Conservation (phyloP, 2,888 invertebrate genomes). For the Tiliacea aurago region DNA sequence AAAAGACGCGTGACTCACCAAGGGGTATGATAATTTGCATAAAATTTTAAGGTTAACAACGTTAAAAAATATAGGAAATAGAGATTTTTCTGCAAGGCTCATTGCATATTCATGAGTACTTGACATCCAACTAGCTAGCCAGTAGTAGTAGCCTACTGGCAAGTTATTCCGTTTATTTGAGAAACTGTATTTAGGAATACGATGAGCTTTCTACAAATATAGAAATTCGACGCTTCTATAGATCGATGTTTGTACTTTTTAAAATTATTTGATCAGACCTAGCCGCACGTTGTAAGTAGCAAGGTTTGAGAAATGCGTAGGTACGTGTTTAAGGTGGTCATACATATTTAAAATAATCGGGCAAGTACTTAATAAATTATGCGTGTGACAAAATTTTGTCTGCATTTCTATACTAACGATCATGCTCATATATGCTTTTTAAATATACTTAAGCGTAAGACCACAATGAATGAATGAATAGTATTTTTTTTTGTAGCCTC, state of each 20-base stretch:
- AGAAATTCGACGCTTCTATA: constrained; percentile 59
- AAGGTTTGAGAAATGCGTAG: neutral
- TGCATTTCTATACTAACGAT: neutral
- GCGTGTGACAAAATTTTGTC: constrained; percentile 8
- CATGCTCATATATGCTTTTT: neutral
- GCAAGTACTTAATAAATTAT: constrained; percentile 16
- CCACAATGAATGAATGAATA: neutral
- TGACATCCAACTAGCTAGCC: constrained; percentile 19
- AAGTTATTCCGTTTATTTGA: constrained; percentile 53
- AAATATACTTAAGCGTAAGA: neutral
- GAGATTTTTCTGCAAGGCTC: constrained; percentile 39
- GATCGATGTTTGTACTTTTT: constrained; percentile 46
- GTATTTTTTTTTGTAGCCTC: neutral
- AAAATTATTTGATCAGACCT: constrained; percentile 45
- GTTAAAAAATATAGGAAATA: constrained; percentile 5
- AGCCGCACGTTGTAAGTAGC: neutral
- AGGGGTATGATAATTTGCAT: no score
- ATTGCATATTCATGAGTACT: constrained; percentile 55
- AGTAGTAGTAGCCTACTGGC: constrained; percentile 23
- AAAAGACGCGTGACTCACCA: no score
- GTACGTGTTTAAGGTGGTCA: constrained; percentile 1
- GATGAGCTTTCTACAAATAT: constrained; percentile 70
- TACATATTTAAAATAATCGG: neutral
- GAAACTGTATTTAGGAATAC: constrained; percentile 47
- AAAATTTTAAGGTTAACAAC: neutral